phyloP scores from a whole-genome alignment of 2,113 vertebrate species.

The Aramus guarauna region DNA sequence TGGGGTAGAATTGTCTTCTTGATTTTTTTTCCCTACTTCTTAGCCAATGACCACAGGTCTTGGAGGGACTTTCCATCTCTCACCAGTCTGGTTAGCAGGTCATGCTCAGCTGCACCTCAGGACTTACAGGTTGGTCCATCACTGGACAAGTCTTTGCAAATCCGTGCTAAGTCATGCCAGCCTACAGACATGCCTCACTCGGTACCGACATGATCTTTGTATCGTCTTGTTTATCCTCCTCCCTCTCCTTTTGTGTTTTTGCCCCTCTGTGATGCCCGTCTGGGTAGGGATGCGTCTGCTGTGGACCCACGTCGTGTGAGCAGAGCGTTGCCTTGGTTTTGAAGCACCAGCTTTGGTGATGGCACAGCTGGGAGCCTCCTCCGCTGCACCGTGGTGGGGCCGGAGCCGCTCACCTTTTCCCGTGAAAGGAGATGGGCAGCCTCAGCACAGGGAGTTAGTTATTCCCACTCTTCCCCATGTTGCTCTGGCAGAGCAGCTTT shows the following conservation, averaged over 20 bases:
- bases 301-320: accelerated
- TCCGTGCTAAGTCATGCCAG: not conserved
- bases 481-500: not conserved
- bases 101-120: not conserved
- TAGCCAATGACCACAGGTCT: not conserved
- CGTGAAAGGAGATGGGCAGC: accelerated
- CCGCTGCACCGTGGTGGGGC: accelerated
- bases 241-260: not conserved
- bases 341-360: not conserved
- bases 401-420: not conserved
- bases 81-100: not conserved
- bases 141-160: not conserved
- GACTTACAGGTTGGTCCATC: not conserved
- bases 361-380: not conserved
- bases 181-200: not conserved
- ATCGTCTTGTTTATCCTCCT: not conserved
- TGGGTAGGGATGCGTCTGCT: not conserved
- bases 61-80: not conserved
- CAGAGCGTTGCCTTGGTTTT: not conserved
- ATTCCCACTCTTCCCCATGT: not conserved
- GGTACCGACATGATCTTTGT: not conserved
- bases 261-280: not conserved
- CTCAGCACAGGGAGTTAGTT: not conserved
- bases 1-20: not conserved
- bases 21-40: accelerated